phyloP scores from a whole-genome alignment of 2,797 vertebrate genomes.

The Clarias pachynema region DNA sequence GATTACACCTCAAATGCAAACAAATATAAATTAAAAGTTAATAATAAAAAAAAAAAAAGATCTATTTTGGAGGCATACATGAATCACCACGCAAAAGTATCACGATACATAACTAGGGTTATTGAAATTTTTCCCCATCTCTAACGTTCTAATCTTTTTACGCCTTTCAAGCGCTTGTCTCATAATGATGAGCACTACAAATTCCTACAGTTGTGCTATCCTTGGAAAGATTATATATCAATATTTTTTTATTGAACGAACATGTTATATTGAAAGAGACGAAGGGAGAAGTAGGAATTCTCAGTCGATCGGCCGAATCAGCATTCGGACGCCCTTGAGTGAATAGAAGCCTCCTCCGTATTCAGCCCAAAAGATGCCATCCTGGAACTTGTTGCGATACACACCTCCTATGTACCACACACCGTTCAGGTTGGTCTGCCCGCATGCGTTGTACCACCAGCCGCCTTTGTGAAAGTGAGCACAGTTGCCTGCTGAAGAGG shows the following conservation, averaged over 20 bases:
- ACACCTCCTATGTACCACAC: conserved; percentile 97
- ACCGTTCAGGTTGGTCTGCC: conserved; percentile 95
- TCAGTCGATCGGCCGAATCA: conserved; percentile 95
- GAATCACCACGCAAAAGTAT: too few species aligned
- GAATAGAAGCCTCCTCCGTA: conserved; percentile 97
- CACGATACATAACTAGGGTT: too few species aligned
- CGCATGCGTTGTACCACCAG: conserved; percentile 98
- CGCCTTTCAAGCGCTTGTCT: too few species aligned
- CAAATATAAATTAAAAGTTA: too few species aligned
- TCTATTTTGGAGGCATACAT: too few species aligned
- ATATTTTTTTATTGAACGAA: conserved; percentile 24
- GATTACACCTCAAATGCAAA: too few species aligned
- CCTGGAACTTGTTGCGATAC: conserved; percentile 94
- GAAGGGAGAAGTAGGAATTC: background rate
- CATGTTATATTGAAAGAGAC: conserved; percentile 10
- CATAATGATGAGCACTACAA: background rate
- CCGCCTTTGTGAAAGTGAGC: conserved; percentile 98
- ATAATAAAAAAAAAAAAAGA: too few species aligned
- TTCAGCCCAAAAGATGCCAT: conserved; percentile 97
- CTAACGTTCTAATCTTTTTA: too few species aligned
- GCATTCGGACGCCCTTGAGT: conserved; percentile 89
- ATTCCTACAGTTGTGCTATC: background rate
- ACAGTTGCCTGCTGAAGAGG: conserved; percentile 85
- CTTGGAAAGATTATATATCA: conserved; percentile 1
- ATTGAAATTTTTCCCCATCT: too few species aligned